Evolutionary conservation across 2,113 vertebrate genomes (phyloP).

Genomic region (Epinephelus moara): DNA sequence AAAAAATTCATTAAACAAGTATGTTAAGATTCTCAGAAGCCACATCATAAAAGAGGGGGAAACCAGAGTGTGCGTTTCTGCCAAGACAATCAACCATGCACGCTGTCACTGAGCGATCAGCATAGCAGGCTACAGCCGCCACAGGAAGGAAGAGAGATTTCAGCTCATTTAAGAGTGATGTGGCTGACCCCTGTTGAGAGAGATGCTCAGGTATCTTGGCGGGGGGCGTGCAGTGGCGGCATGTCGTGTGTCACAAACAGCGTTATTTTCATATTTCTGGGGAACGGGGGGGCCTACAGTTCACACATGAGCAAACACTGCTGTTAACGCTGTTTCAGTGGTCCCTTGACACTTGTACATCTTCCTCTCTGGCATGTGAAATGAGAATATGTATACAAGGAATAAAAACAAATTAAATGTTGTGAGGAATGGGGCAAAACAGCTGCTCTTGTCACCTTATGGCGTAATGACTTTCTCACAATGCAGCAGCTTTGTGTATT

Average conservation of each 20-base stretch:
- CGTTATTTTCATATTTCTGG: slow-evolving; percentile 76
- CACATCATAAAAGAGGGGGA: neutral
- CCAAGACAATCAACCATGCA: slow-evolving; percentile 54
- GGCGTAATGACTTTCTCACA: slow-evolving; percentile 41
- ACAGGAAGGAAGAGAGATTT: slow-evolving; percentile 56
- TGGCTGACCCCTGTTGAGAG: slow-evolving; percentile 71
- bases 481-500: slow-evolving; percentile 20
- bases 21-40: slow-evolving; percentile 14
- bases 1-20: neutral
- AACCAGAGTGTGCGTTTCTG: slow-evolving; percentile 11
- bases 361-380: slow-evolving; percentile 65
- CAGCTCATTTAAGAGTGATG: slow-evolving; percentile 75
- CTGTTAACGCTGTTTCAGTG: slow-evolving; percentile 79
- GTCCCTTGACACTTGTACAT: slow-evolving; percentile 75
- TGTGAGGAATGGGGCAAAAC: slow-evolving; percentile 44
- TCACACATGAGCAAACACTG: slow-evolving; percentile 67
- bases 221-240: slow-evolving; percentile 66
- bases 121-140: slow-evolving; percentile 45
- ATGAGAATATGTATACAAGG: slow-evolving; percentile 53
- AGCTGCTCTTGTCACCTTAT: slow-evolving; percentile 60
- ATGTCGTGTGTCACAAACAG: slow-evolving; percentile 74
- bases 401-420: slow-evolving; percentile 69
- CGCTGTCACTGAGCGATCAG: slow-evolving; percentile 52
- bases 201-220: slow-evolving; percentile 79
- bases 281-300: slow-evolving; percentile 58